Percentiles rank a stretch among this genome's conserved stretches.
phyloP scores from a whole-genome alignment of 1,140 invertebrate genomes.

The Calliphora vicina region DNA sequence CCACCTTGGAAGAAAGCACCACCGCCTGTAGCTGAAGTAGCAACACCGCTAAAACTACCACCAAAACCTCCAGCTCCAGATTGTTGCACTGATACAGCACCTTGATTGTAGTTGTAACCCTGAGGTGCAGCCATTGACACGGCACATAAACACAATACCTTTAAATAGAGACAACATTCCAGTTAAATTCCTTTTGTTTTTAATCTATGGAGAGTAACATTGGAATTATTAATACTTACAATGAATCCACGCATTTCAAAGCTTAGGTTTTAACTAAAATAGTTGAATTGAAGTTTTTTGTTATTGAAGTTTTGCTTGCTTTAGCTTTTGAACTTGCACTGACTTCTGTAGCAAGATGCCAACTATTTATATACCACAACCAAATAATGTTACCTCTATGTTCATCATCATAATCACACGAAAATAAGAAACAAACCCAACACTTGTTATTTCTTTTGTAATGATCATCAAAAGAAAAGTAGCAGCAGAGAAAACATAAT shows the following conservation, averaged over 20 bases:
- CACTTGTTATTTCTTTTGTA: not conserved
- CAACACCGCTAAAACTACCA: not conserved
- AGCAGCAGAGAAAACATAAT: not conserved
- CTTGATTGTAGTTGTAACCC: slow-evolving; percentile 51
- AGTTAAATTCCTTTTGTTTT: not conserved
- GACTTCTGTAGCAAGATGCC: slow-evolving; percentile 12
- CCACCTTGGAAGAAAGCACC: slow-evolving; percentile 36
- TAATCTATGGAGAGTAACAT: not conserved
- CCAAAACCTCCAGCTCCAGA: not conserved
- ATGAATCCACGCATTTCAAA: slow-evolving; percentile 62
- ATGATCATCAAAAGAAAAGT: not conserved
- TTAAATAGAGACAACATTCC: not conserved
- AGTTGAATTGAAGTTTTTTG: slow-evolving; percentile 41
- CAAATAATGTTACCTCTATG: not conserved
- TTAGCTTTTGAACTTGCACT: slow-evolving; percentile 38
- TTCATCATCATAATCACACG: not conserved
- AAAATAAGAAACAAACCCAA: not conserved
- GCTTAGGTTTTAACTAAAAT: slow-evolving; percentile 45
- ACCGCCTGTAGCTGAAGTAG: not conserved
- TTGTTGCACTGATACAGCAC: too few species aligned
- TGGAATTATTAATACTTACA: slow-evolving; percentile 47
- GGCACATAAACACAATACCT: slow-evolving; percentile 57
- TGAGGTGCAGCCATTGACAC: slow-evolving; percentile 58
- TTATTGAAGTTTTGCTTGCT: slow-evolving; percentile 44
- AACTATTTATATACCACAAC: slow-evolving; percentile 51